Percentiles rank a stretch among this genome's conserved stretches.
Evolutionary conservation across 1,140 invertebrate species (phyloP).

Genomic region (Drosophila auraria): DNA sequence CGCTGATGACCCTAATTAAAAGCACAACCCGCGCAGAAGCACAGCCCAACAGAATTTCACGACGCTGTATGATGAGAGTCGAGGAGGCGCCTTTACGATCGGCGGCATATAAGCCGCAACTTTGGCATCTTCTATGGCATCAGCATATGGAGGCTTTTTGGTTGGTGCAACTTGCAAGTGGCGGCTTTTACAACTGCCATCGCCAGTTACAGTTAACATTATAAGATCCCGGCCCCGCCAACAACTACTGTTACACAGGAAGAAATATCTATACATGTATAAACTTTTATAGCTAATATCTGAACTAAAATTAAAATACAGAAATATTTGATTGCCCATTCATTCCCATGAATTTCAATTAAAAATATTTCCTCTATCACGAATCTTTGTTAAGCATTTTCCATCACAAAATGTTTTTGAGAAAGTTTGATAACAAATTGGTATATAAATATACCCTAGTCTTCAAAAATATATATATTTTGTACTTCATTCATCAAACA

Average conservation of each 20-base stretch:
- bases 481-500: background rate
- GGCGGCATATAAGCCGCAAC: conserved; percentile 50
- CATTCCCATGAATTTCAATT: too few relatives aligned
- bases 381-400: background rate
- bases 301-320: too few relatives aligned
- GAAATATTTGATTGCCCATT: too few relatives aligned
- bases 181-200: conserved; percentile 66
- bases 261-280: background rate
- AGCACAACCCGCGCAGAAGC: conserved; percentile 43
- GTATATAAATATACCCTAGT: background rate
- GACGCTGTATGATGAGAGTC: conserved; percentile 12
- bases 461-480: background rate
- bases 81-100: conserved; percentile 50
- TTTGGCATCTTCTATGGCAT: conserved; percentile 36
- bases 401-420: background rate
- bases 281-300: background rate
- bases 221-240: conserved; percentile 56
- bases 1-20: conserved; percentile 64
- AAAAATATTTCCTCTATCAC: too few relatives aligned
- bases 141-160: conserved; percentile 44
- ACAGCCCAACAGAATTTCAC: conserved; percentile 48
- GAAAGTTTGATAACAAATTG: background rate
- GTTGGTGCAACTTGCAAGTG: conserved; percentile 28
- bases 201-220: conserved; percentile 78
- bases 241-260: conserved; percentile 31